These are phyloP conservation scores for Xiphydria camelus DNA, from an alignment of 2,888 invertebrate species.

Conservation along the genomic window DNA sequence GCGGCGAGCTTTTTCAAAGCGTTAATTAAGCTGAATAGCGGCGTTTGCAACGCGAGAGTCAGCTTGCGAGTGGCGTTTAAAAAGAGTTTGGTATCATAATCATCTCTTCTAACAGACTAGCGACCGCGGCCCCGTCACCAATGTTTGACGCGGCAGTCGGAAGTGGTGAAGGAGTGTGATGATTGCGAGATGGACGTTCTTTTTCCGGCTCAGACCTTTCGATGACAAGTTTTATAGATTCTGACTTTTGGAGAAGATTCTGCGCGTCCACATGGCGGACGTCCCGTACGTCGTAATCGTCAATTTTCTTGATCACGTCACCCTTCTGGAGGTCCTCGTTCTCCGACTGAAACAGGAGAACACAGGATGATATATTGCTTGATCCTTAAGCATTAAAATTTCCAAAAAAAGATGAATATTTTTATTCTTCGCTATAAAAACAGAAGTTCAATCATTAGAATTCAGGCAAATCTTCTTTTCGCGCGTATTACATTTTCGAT, in stretches of 20 bases:
- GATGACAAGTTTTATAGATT: conserved; percentile 77
- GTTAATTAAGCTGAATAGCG: not conserved
- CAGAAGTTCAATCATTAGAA: too few species aligned
- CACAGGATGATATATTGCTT: not conserved
- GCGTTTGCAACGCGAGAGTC: conserved; percentile 1
- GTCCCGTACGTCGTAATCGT: conserved; percentile 85
- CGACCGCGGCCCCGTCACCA: conserved; percentile 43
- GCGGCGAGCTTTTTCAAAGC: not conserved
- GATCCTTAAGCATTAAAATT: not conserved
- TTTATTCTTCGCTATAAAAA: not conserved
- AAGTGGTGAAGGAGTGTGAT: conserved; percentile 37
- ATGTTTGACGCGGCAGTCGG: conserved; percentile 41
- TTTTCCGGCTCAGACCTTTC: conserved; percentile 67
- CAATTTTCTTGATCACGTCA: conserved; percentile 88
- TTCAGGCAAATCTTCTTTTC: too few species aligned
- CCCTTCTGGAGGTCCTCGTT: conserved; percentile 81
- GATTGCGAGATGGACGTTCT: conserved; percentile 29
- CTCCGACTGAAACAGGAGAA: conserved; percentile 71
- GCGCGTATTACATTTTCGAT: too few species aligned
- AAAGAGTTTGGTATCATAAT: too few species aligned
- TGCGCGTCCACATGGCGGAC: conserved; percentile 91
- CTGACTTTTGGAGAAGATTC: conserved; percentile 81
- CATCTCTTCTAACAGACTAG: conserved; percentile 49
- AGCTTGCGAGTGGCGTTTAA: too few species aligned
- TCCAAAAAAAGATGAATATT: not conserved